A percentile compares a stretch with the other conserved stretches of the same genome.
These are phyloP conservation scores for Cataglyphis livida DNA, from an alignment of 2,888 invertebrate species.

Conservation along the genomic window DNA sequence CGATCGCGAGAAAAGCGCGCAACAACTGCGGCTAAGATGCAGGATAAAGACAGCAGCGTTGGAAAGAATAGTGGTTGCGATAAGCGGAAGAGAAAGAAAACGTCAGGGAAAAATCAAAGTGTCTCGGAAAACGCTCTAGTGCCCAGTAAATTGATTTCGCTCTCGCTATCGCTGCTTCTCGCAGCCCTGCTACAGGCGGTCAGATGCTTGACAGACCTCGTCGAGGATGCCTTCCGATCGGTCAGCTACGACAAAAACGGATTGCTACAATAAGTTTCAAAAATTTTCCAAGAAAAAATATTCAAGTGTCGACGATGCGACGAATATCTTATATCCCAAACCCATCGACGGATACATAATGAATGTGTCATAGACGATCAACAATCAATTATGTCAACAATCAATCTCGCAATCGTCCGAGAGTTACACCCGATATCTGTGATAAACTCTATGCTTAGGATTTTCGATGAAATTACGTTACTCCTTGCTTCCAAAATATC, in stretches of 20 bases:
- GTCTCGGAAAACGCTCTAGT: constrained; percentile 77
- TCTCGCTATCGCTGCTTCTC: constrained; percentile 88
- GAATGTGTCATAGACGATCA: constrained; percentile 3
- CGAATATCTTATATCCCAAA: not conserved
- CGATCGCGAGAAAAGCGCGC: constrained; percentile 57
- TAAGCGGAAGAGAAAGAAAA: constrained; percentile 77
- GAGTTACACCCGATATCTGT: constrained; percentile 69
- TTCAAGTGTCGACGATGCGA: not conserved
- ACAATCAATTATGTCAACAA: constrained; percentile 9
- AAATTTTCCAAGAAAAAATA: not conserved
- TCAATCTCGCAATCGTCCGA: constrained; percentile 58
- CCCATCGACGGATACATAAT: not conserved
- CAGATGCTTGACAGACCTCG: constrained; percentile 88
- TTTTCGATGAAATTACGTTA: constrained; percentile 58
- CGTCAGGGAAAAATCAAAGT: constrained; percentile 62
- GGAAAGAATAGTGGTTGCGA: constrained; percentile 60
- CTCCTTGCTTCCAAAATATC: constrained; percentile 53
- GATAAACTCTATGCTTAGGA: constrained; percentile 70
- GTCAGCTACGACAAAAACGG: constrained; percentile 78
- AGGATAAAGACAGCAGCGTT: constrained; percentile 58
- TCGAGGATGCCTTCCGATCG: constrained; percentile 87
- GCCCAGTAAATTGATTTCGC: constrained; percentile 87
- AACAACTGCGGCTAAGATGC: constrained; percentile 17
- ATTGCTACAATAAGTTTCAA: constrained; percentile 66
- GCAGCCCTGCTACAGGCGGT: constrained; percentile 89